A percentile compares a stretch with the other conserved stretches of the same genome.
Evolutionary conservation across 1,140 invertebrate species (phyloP).

Genomic region (Papilio dardanus): DNA sequence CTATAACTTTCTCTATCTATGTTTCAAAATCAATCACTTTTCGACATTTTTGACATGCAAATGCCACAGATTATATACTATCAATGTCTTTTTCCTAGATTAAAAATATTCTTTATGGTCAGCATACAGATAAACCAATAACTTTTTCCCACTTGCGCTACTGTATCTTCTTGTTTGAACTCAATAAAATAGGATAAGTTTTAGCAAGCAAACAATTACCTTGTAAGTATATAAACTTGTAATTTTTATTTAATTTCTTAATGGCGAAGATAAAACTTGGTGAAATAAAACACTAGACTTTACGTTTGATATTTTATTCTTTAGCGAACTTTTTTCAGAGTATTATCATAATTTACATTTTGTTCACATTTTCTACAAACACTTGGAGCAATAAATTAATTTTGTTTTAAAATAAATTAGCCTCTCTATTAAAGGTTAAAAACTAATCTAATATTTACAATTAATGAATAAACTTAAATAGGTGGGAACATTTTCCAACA

Average conservation of each 20-base stretch:
- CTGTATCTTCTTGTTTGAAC: not conserved
- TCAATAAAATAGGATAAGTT: not conserved
- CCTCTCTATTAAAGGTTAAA: constrained; percentile 20
- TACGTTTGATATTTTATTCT: not conserved
- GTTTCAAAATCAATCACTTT: not conserved
- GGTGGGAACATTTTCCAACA: constrained; percentile 10
- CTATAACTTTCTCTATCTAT: no score
- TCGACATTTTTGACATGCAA: not conserved
- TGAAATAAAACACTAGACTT: not conserved
- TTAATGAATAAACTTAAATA: constrained; percentile 11
- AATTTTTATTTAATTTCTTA: not conserved
- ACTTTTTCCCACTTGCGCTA: not conserved
- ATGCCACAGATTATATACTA: not conserved
- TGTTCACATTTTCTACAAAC: not conserved
- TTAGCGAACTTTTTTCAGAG: not conserved
- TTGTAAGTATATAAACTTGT: not conserved
- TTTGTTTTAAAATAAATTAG: constrained; percentile 28
- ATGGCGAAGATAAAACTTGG: not conserved
- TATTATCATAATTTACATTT: not conserved
- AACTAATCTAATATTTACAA: constrained; percentile 22
- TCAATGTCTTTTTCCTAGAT: not conserved
- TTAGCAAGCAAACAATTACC: not conserved
- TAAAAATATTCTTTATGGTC: not conserved
- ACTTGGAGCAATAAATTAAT: constrained; percentile 19
- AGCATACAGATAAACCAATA: not conserved